Base-by-base conservation (phyloP, 2,113 vertebrate species). In the Chinchilla lanigera region DNA sequence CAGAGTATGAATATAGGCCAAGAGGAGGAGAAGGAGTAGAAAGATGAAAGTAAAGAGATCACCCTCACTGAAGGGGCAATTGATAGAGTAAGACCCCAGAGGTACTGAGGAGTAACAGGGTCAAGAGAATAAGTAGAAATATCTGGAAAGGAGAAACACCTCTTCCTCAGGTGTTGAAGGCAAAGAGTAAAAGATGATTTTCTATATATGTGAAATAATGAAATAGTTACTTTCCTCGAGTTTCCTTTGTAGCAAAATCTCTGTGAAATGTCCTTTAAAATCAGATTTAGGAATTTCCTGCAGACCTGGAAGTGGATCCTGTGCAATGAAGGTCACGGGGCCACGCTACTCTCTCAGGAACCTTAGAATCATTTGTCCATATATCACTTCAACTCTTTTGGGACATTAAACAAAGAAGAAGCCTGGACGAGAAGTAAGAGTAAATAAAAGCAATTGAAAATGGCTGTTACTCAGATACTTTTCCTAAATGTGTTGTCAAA, bases 211-310 rank as follows among this genome's bases (percentile, higher is more conserved):
- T 80, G 26, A 6, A 89, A 73, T 17, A 89, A 97, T 80, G 20
- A 69, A 93, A 58, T 17, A 80, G 88, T 33, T 35, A 61, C 78
- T 90, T 90, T 89, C 13, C 44, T 88, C 9, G 8, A n/a, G 20
- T 38, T 89, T 90, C 19, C 67, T 73, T 90, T 85, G 30, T 26
- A 92, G 13, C 81, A 61, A 81, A 93, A 38, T 67, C 41, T 94
- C 16, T 63, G 12, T 65, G 63, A 96, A 22, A 92, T n/a, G 3
- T 7, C 20, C 63, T 92, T 61, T 89, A 96, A 96, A 94, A 90
- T 90, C 41, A 82, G 16, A 58, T 58, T 20, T 58, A 58, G 56
- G 56, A 58, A 6, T 58, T 58, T 58, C 56, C 56, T 58, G 17
- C 5, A 58, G 19, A 5, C 16, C 4, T 6, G 5, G 56, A 58